Conservation (phyloP, 2,888 invertebrate genomes). For the Aethes cnicana region DNA sequence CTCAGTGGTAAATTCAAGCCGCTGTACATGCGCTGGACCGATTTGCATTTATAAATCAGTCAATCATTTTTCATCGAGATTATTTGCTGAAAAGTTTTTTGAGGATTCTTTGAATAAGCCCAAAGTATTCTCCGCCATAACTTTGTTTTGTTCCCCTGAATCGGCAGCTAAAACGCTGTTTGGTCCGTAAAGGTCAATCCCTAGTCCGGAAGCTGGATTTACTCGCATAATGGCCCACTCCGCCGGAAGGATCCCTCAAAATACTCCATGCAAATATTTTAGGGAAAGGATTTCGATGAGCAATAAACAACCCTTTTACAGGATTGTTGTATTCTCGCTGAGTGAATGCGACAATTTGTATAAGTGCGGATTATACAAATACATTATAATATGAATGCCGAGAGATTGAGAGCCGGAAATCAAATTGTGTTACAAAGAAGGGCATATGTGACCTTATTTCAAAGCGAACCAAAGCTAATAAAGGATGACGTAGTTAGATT, state of each 20-base stretch:
- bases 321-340: conserved; percentile 20
- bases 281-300: conserved; percentile 29
- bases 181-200: conserved; percentile 43
- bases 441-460: no score
- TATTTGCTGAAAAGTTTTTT: no score
- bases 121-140: no score
- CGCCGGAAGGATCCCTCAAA: conserved; percentile 19
- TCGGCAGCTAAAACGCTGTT: conserved; percentile 32
- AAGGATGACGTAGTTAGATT: no score
- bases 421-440: no score
- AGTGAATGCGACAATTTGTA: conserved; percentile 26
- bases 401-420: conserved; percentile 24
- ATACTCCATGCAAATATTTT: conserved; percentile 42
- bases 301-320: conserved; percentile 34
- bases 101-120: no score
- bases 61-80: no score
- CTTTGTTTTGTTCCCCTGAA: conserved; percentile 14
- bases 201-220: conserved; percentile 36
- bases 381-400: no score
- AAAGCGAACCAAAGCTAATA: no score
- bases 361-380: neutral
- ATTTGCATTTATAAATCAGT: no score
- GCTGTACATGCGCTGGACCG: no score
- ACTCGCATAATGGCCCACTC: conserved; percentile 36
- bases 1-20: no score